Evolutionary conservation across 2,113 vertebrate genomes (phyloP).

Genomic region (Pomatostomus ruficeps): DNA sequence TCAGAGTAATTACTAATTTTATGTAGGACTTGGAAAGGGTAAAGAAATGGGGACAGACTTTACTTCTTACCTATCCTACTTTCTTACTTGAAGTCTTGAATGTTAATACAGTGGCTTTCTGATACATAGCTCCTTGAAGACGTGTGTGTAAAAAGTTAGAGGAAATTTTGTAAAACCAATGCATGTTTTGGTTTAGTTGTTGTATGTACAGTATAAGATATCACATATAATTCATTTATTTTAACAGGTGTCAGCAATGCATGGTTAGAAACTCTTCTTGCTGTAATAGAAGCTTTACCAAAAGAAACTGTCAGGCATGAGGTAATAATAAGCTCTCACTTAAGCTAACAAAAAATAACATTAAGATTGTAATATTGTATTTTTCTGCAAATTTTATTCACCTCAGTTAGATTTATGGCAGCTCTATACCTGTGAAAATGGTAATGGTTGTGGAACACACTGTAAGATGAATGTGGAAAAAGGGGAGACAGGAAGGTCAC

Average conservation of each 20-base stretch:
- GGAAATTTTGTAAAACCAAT: background rate
- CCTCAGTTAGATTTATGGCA: background rate
- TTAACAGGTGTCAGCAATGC: slow-evolving; percentile 87
- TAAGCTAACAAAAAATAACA: background rate
- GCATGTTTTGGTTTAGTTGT: background rate
- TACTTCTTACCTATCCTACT: background rate
- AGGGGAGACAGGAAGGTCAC: background rate
- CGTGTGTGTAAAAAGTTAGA: background rate
- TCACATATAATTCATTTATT: background rate
- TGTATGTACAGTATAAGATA: background rate
- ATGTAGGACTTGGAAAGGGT: background rate
- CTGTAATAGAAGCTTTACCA: slow-evolving; percentile 85
- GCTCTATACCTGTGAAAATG: background rate
- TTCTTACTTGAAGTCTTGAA: background rate
- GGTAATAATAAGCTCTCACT: slow-evolving; percentile 68
- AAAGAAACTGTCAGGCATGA: slow-evolving; percentile 91
- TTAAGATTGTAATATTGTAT: background rate
- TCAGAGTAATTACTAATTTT: background rate
- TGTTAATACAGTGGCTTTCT: background rate
- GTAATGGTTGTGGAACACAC: background rate
- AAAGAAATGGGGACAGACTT: background rate
- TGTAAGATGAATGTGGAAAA: background rate
- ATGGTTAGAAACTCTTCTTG: slow-evolving; percentile 91
- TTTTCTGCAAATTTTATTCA: background rate
- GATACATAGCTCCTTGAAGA: background rate